Conservation (phyloP, 2,888 invertebrate species). For the Marasmarcha lunaedactyla region DNA sequence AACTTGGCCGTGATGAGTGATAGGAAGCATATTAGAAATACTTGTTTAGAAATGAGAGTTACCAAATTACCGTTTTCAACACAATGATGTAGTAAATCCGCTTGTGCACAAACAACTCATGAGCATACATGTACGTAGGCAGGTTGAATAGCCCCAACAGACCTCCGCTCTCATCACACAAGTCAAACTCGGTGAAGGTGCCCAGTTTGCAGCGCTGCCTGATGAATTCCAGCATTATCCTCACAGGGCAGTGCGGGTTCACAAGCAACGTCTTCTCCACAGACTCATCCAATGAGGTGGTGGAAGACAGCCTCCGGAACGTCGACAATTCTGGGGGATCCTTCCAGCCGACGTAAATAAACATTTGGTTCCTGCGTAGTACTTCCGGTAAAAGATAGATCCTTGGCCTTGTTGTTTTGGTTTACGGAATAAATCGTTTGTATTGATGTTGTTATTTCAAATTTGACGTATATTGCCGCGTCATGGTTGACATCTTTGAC, state of each 20-base stretch:
- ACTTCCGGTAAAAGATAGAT: too few species aligned
- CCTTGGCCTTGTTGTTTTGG: too few species aligned
- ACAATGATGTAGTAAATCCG: constrained; percentile 46
- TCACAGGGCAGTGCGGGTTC: constrained; percentile 44
- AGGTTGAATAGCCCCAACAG: constrained; percentile 35
- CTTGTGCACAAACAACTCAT: constrained; percentile 39
- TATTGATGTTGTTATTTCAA: too few species aligned
- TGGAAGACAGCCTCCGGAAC: constrained; percentile 9
- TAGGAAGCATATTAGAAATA: too few species aligned
- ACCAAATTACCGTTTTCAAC: constrained; percentile 30
- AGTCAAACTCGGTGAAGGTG: constrained; percentile 36
- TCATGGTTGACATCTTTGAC: too few species aligned
- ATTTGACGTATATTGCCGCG: too few species aligned
- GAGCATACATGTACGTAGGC: constrained; percentile 38
- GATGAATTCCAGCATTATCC: constrained; percentile 54
- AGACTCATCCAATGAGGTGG: constrained; percentile 10
- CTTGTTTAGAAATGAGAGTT: too few species aligned
- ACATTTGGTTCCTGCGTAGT: too few species aligned
- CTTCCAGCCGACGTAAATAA: constrained; percentile 39
- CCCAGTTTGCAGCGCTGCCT: constrained; percentile 46
- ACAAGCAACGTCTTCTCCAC: constrained; percentile 42
- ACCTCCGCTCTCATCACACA: constrained; percentile 37
- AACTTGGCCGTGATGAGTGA: too few species aligned
- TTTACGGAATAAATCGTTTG: too few species aligned
- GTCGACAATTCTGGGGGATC: constrained; percentile 41